These are phyloP conservation scores for Miniopterus natalensis DNA, from an alignment of 2,113 vertebrate genomes.

Conservation along the genomic window DNA sequence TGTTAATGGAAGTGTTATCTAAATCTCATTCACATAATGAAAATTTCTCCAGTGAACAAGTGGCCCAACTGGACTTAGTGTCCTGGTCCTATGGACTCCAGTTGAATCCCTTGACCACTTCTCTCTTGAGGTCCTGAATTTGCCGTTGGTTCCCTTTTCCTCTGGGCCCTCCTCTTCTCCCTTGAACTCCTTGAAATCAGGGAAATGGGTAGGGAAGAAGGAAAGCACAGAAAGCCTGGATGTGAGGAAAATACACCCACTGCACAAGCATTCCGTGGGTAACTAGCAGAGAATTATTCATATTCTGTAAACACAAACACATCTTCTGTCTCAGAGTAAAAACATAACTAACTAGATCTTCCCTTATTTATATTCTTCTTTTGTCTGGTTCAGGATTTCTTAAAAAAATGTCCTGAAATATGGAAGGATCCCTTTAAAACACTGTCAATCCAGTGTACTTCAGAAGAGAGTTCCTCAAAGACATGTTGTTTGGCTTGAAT, in stretches of 20 bases:
- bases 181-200: neutral
- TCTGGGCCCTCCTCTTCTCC: neutral
- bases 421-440: neutral
- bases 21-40: constrained; percentile 85
- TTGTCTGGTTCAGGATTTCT: neutral
- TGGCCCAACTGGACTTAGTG: neutral
- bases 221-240: neutral
- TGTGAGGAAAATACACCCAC: neutral
- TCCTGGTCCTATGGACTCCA: neutral
- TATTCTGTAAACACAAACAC: neutral
- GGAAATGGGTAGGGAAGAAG: neutral
- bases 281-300: neutral
- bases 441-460: neutral
- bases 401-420: constrained; percentile 2
- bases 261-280: neutral
- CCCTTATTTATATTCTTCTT: neutral
- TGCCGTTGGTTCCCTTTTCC: neutral
- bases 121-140: neutral
- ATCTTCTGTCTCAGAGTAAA: constrained; percentile 9
- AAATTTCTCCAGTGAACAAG: constrained; percentile 74
- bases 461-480: constrained; percentile 78
- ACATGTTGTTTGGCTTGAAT: constrained; percentile 84
- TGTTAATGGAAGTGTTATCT: constrained; percentile 85
- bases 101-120: neutral
- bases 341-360: neutral